Base-by-base conservation (phyloP, 2,113 vertebrate genomes). In the Hippocampus abdominalis region DNA sequence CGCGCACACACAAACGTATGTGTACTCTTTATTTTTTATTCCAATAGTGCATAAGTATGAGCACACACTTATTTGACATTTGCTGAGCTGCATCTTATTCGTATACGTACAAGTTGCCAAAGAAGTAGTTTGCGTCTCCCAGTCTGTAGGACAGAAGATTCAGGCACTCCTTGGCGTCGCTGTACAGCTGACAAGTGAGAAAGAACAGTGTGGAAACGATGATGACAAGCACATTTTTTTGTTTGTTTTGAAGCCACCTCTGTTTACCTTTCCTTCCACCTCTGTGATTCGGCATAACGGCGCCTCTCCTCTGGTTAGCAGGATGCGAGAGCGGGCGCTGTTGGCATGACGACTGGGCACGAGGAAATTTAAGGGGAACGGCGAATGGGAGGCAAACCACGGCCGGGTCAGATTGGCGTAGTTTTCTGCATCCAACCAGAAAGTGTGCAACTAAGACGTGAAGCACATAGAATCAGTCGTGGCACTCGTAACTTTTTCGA, bases 371-470 rank as follows among this genome's bases (percentile, higher is more conserved):
- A 98, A 84, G 0, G 96, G 97, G 80, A 99, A 98, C 0, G 96
- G 93, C 77, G 94, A 96, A 71, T 77, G 95, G 63, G 97, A 96
- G 27, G 95, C 94, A 86, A 96, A 98, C 96, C 97, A 99, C 0
- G 97, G 97, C 72, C 95, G 92, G 62, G 96, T 98, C 86, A 98
- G 82, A 82, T 83, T 93, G 79, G 92, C 91, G 73, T 99, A 99
- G 89, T 98, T 99, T 84, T 99, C 96, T 63, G 91, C 86, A 62
- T 99, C 97, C 74, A 99, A 93, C 97, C 97, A 99, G 88, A 99
- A 99, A n/a, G 96, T 97, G 84, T 99, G 95, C 80, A 98, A 86
- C 97, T 99, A 74, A 23, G 84, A 80, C 15, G 66, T 12, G 73
- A 20, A 63, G 73, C 44, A 61, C 40, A 12, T 72, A 71, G 15